Conservation (phyloP, 2,888 invertebrate species). For the Amblyjoppa fuscipennis region DNA sequence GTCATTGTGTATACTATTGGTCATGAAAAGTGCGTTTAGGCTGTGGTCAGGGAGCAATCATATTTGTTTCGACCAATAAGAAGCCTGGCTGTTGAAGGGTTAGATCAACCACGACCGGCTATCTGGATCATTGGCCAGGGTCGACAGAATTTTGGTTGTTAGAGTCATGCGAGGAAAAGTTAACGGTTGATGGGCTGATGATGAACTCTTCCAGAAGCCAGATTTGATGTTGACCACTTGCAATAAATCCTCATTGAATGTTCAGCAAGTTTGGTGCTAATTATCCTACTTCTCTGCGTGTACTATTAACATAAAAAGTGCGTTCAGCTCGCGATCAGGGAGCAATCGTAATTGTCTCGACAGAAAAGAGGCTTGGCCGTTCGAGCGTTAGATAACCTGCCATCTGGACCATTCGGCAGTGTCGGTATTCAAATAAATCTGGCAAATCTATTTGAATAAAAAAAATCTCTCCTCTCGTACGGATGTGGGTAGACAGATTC, state of each 20-base stretch:
- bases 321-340: too few species aligned
- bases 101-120: too few species aligned
- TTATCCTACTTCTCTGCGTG: constrained; percentile 4
- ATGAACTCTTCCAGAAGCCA: constrained; percentile 25
- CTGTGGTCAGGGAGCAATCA: too few species aligned
- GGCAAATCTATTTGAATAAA: not conserved
- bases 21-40: too few species aligned
- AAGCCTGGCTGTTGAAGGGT: too few species aligned
- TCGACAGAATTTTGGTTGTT: constrained; percentile 20
- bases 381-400: too few species aligned
- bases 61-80: too few species aligned
- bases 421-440: not conserved
- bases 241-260: constrained; percentile 41
- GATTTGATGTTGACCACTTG: constrained; percentile 51
- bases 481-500: not conserved
- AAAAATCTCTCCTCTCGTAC: not conserved
- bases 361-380: too few species aligned
- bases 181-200: constrained; percentile 46
- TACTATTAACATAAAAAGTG: not conserved
- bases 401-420: not conserved
- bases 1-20: not conserved
- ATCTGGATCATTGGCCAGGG: too few species aligned
- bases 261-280: constrained; percentile 11
- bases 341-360: too few species aligned
- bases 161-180: constrained; percentile 30